Percentiles rank a stretch among this genome's conserved stretches.
phyloP scores from a whole-genome alignment of 2,797 vertebrate species.

The Falco naumanni region DNA sequence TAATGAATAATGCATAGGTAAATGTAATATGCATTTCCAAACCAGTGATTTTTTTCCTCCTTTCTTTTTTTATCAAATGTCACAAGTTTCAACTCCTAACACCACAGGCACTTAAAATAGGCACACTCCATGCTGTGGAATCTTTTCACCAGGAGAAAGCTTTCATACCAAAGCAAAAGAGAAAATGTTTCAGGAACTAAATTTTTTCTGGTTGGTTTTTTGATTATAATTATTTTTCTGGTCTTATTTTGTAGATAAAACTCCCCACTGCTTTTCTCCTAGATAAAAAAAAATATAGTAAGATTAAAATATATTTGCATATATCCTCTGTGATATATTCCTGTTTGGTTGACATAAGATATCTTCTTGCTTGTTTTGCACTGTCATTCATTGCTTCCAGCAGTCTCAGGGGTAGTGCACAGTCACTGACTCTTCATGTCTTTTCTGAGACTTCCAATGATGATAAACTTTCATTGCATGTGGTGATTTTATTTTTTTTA shows the following conservation, averaged over 20 bases:
- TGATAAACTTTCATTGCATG: background rate
- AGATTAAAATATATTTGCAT: constrained; percentile 10
- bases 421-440: background rate
- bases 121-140: background rate
- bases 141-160: background rate
- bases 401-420: background rate
- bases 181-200: background rate
- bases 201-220: background rate
- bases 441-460: background rate
- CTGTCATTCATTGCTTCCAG: background rate
- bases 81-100: background rate
- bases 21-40: background rate
- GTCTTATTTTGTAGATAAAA: background rate
- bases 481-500: background rate
- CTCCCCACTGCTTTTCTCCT: background rate
- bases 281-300: background rate
- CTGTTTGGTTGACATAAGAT: background rate
- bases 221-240: background rate
- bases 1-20: background rate
- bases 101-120: background rate
- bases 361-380: background rate
- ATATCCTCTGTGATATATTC: background rate
- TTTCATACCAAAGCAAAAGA: background rate
- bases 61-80: background rate
- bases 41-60: background rate